A percentile compares a stretch with the other conserved stretches of the same genome.
These are phyloP conservation scores for Dipodomys ordii DNA, from an alignment of 2,113 vertebrate genomes.

Conservation along the genomic window DNA sequence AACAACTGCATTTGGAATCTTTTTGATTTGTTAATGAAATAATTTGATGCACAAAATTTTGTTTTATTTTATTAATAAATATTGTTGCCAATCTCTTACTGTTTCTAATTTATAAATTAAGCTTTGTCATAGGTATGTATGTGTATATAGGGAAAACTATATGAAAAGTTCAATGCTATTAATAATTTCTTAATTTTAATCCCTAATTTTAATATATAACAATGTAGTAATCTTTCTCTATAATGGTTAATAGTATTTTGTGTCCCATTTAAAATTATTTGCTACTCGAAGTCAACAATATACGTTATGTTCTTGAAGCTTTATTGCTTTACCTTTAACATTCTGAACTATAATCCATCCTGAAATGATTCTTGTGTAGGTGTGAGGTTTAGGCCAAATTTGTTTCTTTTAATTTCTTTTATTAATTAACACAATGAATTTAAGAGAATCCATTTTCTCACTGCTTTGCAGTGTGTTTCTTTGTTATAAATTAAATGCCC, in stretches of 20 bases:
- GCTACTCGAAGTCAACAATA: background rate
- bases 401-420: slow-evolving; percentile 18
- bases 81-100: too few relatives aligned
- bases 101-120: too few relatives aligned
- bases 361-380: slow-evolving; percentile 26
- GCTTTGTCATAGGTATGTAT: too few relatives aligned
- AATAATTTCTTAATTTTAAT: too few relatives aligned
- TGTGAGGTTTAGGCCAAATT: background rate
- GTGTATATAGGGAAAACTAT: too few relatives aligned
- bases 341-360: slow-evolving; percentile 11
- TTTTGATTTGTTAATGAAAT: background rate
- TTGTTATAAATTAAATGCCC: slow-evolving; percentile 16
- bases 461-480: background rate
- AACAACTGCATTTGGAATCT: too few relatives aligned
- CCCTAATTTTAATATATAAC: background rate
- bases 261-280: background rate
- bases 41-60: background rate
- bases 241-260: slow-evolving; percentile 9
- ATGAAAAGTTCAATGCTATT: too few relatives aligned
- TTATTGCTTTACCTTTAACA: slow-evolving; percentile 22
- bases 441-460: slow-evolving; percentile 11
- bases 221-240: background rate
- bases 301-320: background rate
- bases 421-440: slow-evolving; percentile 15
- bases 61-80: too few relatives aligned